Conservation (phyloP, 2,113 vertebrate genomes). For the Chaetura pelagica region DNA sequence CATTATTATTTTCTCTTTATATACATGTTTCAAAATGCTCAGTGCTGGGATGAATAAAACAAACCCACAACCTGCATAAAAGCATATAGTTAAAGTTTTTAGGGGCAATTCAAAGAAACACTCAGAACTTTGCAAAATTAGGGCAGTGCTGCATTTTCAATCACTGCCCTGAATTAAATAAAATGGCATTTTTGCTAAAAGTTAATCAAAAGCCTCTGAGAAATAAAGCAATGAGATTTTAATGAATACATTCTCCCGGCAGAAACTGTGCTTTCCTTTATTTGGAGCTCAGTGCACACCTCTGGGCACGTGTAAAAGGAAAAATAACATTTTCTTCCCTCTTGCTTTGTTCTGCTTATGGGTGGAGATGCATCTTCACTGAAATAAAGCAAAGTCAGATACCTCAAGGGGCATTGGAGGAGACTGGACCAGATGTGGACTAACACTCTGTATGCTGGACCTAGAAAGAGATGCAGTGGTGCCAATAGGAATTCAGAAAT, state of each 20-base stretch:
- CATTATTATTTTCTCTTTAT: not conserved
- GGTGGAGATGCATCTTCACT: not conserved
- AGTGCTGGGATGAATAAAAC: not conserved
- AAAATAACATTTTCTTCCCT: not conserved
- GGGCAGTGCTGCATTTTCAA: conserved; percentile 18
- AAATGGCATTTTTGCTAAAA: conserved; percentile 11
- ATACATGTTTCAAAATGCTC: not conserved
- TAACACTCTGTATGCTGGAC: not conserved
- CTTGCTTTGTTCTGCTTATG: not conserved
- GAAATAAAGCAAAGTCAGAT: not conserved
- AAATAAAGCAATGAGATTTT: conserved; percentile 61
- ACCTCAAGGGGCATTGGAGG: not conserved
- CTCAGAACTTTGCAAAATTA: conserved; percentile 29
- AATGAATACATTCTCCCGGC: conserved; percentile 57
- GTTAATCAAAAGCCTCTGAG: conserved; percentile 60
- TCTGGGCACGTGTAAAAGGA: conserved; percentile 6
- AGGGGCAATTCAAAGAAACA: not conserved
- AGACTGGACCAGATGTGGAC: not conserved
- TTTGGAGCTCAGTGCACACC: not conserved
- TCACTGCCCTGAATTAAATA: conserved; percentile 1
- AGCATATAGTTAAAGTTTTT: not conserved
- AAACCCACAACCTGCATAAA: not conserved
- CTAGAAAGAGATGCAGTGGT: not conserved
- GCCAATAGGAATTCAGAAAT: not conserved
- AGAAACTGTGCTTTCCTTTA: not conserved